Percentiles rank a stretch among this genome's conserved stretches.
Conservation (phyloP, 1,140 invertebrate genomes). For the Zophobas atratus region DNA sequence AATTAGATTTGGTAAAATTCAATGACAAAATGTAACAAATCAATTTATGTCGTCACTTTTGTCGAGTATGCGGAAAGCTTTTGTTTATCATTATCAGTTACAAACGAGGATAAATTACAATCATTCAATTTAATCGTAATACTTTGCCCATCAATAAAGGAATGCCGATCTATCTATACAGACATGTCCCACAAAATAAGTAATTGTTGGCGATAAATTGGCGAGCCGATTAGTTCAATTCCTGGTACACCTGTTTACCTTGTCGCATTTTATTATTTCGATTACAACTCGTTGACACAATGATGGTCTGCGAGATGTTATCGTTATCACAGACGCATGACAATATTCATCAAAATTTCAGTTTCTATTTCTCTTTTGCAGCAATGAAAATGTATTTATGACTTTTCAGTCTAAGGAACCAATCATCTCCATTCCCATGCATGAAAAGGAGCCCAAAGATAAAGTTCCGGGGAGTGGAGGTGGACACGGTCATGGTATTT, state of each 20-base stretch:
- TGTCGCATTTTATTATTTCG: background rate
- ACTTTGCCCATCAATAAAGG: background rate
- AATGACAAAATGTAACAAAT: too few relatives aligned
- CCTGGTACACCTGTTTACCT: slow-evolving; percentile 13
- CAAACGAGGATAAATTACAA: too few relatives aligned
- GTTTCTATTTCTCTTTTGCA: slow-evolving; percentile 52
- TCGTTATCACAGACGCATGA: background rate
- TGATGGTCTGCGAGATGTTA: background rate
- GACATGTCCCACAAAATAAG: background rate
- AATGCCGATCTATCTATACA: background rate
- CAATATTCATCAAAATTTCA: slow-evolving; percentile 29
- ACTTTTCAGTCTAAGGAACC: slow-evolving; percentile 71
- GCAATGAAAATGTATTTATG: slow-evolving; percentile 58
- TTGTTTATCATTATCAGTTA: too few relatives aligned
- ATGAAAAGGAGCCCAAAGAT: slow-evolving; percentile 59
- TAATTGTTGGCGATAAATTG: slow-evolving; percentile 1
- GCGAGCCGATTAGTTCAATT: slow-evolving; percentile 5
- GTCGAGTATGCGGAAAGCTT: too few relatives aligned
- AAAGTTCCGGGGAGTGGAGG: slow-evolving; percentile 62
- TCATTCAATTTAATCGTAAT: background rate
- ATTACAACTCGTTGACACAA: background rate
- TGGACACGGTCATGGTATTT: slow-evolving; percentile 66
- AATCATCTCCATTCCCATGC: slow-evolving; percentile 65
- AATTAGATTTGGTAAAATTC: too few relatives aligned
- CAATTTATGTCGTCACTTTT: too few relatives aligned